Evolutionary conservation across 2,888 invertebrate species (phyloP).

Genomic region (Cheilosia soror): DNA sequence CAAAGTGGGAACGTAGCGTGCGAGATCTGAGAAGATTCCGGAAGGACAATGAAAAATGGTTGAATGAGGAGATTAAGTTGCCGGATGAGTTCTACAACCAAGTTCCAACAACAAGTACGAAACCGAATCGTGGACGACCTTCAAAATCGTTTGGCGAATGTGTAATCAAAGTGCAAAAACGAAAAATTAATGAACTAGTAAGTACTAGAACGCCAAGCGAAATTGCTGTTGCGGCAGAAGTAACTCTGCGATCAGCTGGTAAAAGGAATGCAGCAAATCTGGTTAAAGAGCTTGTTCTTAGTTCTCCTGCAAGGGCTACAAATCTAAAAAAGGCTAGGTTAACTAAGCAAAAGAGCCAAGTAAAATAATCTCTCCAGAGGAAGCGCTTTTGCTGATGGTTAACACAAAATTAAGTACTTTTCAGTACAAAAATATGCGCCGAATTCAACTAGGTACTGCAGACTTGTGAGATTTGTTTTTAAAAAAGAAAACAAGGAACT

Average conservation of each 20-base stretch:
- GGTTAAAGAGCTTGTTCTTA: constrained; percentile 9
- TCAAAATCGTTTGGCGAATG: neutral
- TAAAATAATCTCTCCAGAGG: constrained; percentile 15
- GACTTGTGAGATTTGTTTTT: constrained; percentile 17
- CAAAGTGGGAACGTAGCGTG: no score
- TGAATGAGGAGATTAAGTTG: no score
- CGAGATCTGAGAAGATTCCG: no score
- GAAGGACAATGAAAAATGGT: no score
- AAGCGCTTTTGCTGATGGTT: constrained; percentile 20
- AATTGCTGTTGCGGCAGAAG: constrained; percentile 28
- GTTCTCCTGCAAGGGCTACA: constrained; percentile 17
- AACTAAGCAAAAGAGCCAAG: neutral
- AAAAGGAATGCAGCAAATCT: constrained; percentile 14
- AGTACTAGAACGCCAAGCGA: constrained; percentile 18
- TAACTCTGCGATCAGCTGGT: constrained; percentile 7
- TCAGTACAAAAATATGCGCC: constrained; percentile 31
- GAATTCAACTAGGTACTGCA: constrained; percentile 29
- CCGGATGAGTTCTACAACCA: neutral
- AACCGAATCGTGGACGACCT: constrained; percentile 13
- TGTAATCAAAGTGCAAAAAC: constrained; percentile 17
- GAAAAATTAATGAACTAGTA: constrained; percentile 1
- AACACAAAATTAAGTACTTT: constrained; percentile 18
- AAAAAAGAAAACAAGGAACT: constrained; percentile 36
- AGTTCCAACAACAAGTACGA: constrained; percentile 10
- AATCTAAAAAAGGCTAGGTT: constrained; percentile 6